phyloP scores from a whole-genome alignment of 2,113 vertebrate genomes.

The Macheiramphus alcinus region DNA sequence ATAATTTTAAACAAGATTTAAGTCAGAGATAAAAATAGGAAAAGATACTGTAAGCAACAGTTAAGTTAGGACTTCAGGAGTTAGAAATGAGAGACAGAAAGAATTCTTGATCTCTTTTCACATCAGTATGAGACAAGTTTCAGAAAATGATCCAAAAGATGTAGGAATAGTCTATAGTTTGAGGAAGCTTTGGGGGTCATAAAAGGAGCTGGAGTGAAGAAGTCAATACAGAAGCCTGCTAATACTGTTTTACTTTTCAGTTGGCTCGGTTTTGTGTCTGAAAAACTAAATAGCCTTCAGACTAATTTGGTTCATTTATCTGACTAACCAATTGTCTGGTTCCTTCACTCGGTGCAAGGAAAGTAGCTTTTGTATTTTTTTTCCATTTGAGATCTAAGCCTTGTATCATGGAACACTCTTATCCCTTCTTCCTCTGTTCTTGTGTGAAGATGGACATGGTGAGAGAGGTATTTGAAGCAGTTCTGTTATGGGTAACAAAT shows the following conservation, averaged over 20 bases:
- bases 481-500: background rate
- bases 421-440: background rate
- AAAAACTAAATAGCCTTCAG: background rate
- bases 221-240: background rate
- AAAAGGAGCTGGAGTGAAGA: background rate
- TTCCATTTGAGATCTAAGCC: background rate
- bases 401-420: background rate
- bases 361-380: background rate
- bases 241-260: background rate
- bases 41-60: background rate
- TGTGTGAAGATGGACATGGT: background rate
- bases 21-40: background rate
- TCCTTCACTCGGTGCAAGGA: background rate
- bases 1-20: background rate
- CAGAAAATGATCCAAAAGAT: background rate
- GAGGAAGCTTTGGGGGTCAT: background rate
- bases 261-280: background rate
- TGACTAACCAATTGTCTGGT: background rate
- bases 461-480: background rate
- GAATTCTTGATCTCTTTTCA: background rate
- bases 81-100: background rate
- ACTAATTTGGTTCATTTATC: background rate
- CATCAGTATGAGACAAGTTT: background rate
- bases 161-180: background rate
- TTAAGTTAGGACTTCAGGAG: background rate